Conservation (phyloP, 2,113 vertebrate genomes). For the Gallinago jamesoni region DNA sequence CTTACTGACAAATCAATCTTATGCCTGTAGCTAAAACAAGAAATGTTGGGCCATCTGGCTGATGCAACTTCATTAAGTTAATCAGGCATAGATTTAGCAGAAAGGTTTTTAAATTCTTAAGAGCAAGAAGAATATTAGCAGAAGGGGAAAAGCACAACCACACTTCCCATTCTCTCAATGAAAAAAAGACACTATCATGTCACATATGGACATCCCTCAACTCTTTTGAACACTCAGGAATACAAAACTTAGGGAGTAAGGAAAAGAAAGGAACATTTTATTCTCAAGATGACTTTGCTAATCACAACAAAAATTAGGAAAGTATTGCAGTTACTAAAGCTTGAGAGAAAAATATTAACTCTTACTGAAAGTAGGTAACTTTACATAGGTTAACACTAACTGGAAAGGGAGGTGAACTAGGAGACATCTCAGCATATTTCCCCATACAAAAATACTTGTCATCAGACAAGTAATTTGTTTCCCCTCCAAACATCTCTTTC, state of each 20-base stretch:
- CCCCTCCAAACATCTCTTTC: background rate
- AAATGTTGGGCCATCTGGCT: background rate
- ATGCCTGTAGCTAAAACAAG: background rate
- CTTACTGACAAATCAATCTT: background rate
- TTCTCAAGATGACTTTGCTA: background rate
- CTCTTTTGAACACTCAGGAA: background rate
- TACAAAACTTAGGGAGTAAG: background rate
- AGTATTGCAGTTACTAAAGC: background rate
- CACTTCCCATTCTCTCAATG: accelerated
- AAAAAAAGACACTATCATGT: background rate
- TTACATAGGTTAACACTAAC: background rate
- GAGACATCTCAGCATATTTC: background rate
- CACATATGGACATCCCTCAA: accelerated
- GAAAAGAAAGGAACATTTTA: background rate
- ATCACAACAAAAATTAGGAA: background rate
- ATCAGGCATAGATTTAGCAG: background rate
- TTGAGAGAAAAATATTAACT: background rate
- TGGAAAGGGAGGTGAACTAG: background rate
- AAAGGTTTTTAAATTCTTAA: background rate
- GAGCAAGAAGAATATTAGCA: background rate
- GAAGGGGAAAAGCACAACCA: background rate
- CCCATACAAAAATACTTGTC: background rate
- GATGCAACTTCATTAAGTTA: background rate
- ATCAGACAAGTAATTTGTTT: background rate
- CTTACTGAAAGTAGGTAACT: background rate